These are phyloP conservation scores for Macaria liturata DNA, from an alignment of 2,888 invertebrate genomes.

Conservation along the genomic window DNA sequence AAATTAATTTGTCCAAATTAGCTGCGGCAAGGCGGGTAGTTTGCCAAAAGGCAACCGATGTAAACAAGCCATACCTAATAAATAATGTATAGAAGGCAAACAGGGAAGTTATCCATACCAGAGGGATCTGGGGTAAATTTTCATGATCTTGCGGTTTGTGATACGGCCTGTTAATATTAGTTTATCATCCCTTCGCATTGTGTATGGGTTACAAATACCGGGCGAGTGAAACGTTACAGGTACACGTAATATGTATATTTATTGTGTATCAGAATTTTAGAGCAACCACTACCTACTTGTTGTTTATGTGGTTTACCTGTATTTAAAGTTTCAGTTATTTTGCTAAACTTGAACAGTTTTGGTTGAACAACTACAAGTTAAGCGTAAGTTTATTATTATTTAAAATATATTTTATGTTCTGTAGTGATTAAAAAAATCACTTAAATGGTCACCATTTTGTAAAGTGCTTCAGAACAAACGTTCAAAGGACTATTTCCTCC, in stretches of 20 bases:
- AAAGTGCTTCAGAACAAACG: no score
- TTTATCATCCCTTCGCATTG: constrained; percentile 72
- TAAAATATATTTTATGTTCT: no score
- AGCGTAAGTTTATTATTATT: no score
- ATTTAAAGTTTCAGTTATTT: not conserved
- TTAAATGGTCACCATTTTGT: no score
- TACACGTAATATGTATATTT: constrained; percentile 5
- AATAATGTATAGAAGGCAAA: constrained; percentile 78
- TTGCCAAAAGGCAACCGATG: constrained; percentile 64
- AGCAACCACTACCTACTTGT: constrained; percentile 13
- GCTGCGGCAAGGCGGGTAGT: constrained; percentile 53
- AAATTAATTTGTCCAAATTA: constrained; percentile 61
- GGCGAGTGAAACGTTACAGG: constrained; percentile 46
- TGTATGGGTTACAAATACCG: constrained; percentile 65
- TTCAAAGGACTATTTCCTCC: not conserved
- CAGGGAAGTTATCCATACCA: constrained; percentile 72
- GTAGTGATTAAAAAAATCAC: no score
- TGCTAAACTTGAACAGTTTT: no score
- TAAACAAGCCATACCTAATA: constrained; percentile 75
- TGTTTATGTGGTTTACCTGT: not conserved
- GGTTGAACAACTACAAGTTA: no score
- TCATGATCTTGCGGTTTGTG: constrained; percentile 80
- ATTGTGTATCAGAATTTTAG: constrained; percentile 14
- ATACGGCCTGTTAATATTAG: constrained; percentile 78
- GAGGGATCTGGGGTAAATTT: constrained; percentile 74